These are phyloP conservation scores for Heliconius congener DNA, from an alignment of 1,140 invertebrate species.

Conservation along the genomic window DNA sequence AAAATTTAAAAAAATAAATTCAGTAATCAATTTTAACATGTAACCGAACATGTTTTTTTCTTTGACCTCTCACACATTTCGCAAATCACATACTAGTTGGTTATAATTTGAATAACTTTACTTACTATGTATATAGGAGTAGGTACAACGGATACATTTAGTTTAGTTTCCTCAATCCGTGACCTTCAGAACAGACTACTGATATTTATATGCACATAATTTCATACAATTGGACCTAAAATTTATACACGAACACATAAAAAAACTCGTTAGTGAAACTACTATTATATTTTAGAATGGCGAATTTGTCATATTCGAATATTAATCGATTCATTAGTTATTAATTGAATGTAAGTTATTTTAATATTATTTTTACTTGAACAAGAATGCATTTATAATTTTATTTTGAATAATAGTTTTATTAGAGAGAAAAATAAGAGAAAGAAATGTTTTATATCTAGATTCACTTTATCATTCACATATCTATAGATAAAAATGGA, in stretches of 20 bases:
- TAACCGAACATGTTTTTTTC: background rate
- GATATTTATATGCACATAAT: slow-evolving; percentile 5
- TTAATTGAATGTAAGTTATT: background rate
- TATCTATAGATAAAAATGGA: background rate
- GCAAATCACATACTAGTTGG: background rate
- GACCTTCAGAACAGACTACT: background rate
- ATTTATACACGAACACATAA: background rate
- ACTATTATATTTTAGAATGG: background rate
- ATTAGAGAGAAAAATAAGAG: background rate
- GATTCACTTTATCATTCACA: background rate
- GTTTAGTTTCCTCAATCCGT: background rate
- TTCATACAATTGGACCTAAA: background rate
- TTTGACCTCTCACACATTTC: background rate
- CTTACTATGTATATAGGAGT: background rate
- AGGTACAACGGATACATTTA: background rate
- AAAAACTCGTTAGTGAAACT: background rate
- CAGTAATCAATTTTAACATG: background rate
- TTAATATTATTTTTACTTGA: background rate
- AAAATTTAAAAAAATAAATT: background rate
- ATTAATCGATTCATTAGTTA: background rate
- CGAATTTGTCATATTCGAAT: background rate
- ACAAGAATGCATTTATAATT: too few relatives aligned
- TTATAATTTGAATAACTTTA: background rate
- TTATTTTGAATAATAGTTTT: too few relatives aligned
- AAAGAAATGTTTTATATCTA: background rate